Evolutionary conservation across 2,113 vertebrate genomes (phyloP), one percentile per base, ranked within the genome.

Genomic region (Etheostoma cragini): DNA sequence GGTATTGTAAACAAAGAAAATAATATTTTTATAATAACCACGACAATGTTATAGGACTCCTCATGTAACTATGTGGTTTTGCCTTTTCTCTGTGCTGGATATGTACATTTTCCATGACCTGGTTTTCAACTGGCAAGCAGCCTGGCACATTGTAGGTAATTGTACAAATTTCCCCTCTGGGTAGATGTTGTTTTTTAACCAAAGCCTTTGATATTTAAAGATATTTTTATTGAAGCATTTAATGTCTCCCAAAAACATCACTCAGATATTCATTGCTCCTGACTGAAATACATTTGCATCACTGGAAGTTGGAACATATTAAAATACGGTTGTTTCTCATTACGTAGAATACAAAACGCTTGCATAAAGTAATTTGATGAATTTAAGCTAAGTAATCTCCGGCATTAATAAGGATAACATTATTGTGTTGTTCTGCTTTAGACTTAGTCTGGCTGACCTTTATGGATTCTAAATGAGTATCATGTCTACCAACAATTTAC

Each of bases 81-180:
- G 69, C 72, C 56, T 82, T 79, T 81, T 73, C 69, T 79, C 71
- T 77, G 11, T 61, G 50, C 64, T 85, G 74, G 67, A 42, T 60
- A 60, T 86, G 79, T 68, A 85, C 78, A 78, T 83, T 91, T 91
- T 91, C 86, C 92, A 92, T 92, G 81, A 87, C 71, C 82, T 83
- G 76, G 38, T 81, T 87, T 86, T 82, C 33, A 75, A 53, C 67
- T 87, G 78, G 84, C 87, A 77, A 47, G 22, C 47, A 49, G 73
- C 67, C 69, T 88, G 83, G 76, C 73, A 86, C 73, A 70, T 80
- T 88, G 63, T 66, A 76, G 79, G 85, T 84, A 70, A 78, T 79
- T 83, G 76, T 70, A 69, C 58, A 75, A 74, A 76, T 88, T 81
- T 86, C 69, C 79, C 50, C 68, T 88, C 57, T 1, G 58, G 65